These are phyloP conservation scores for Schizotus pectinicornis DNA, from an alignment of 2,888 invertebrate genomes.

Conservation along the genomic window DNA sequence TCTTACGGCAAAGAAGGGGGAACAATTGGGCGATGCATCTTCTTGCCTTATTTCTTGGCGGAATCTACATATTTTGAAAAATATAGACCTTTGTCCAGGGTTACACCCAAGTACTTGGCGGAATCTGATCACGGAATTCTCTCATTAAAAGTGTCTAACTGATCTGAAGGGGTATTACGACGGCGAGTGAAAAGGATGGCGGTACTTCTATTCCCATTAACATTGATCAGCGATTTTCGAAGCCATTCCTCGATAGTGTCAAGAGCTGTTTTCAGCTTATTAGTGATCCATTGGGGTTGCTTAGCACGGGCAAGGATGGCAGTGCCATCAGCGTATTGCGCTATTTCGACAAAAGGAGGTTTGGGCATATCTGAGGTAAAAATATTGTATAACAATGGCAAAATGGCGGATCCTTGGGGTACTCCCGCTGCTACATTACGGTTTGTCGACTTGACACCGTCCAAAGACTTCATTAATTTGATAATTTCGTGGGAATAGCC, in stretches of 20 bases:
- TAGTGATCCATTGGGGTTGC: neutral
- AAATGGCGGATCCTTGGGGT: constrained; percentile 1
- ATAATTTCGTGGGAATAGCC: neutral
- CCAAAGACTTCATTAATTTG: neutral
- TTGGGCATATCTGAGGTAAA: constrained; percentile 3
- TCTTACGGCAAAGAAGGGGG: neutral
- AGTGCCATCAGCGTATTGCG: constrained; percentile 2
- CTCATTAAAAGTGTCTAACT: neutral
- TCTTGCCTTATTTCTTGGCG: neutral
- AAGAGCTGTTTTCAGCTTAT: neutral
- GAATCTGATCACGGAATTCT: neutral
- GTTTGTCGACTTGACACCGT: neutral
- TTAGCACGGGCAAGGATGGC: neutral
- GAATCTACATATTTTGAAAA: neutral
- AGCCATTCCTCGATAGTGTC: neutral
- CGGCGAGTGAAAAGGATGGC: neutral
- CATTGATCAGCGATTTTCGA: neutral
- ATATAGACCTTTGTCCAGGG: neutral
- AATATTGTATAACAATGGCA: neutral
- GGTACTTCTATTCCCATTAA: neutral
- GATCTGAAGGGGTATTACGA: neutral
- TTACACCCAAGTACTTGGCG: neutral
- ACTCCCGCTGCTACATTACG: neutral
- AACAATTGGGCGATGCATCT: neutral
- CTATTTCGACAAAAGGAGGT: neutral